These are phyloP conservation scores for Aramus guarauna DNA, from an alignment of 2,113 vertebrate genomes.

Conservation along the genomic window DNA sequence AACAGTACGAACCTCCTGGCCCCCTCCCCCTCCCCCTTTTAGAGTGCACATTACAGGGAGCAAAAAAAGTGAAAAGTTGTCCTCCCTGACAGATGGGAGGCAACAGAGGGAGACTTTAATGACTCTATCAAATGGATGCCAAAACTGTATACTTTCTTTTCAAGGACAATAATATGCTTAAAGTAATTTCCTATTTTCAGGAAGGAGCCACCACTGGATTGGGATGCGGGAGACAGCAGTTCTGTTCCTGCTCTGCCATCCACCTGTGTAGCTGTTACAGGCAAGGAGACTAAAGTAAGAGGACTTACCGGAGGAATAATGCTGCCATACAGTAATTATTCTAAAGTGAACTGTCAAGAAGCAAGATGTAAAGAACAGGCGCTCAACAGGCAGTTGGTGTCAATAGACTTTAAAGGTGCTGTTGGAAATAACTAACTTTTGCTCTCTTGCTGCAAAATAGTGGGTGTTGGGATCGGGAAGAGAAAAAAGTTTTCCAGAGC, in stretches of 20 bases:
- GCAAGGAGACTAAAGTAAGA: not conserved
- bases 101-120: not conserved
- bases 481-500: not conserved
- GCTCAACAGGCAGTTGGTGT: not conserved
- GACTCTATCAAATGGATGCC: not conserved
- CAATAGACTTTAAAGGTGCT: not conserved
- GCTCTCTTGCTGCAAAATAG: not conserved
- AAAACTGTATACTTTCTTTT: not conserved
- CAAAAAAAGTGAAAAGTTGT: not conserved
- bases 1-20: not conserved
- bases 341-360: not conserved
- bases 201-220: not conserved
- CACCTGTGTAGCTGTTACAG: not conserved
- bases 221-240: not conserved
- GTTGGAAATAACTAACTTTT: not conserved
- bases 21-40: rapidly evolving
- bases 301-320: not conserved
- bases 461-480: not conserved
- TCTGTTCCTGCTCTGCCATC: not conserved
- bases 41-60: not conserved
- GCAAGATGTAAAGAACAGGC: not conserved
- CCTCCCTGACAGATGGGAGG: not conserved
- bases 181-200: not conserved
- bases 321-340: not conserved
- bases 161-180: not conserved